Conservation (phyloP, 2,113 vertebrate species). For the Calcarius ornatus region DNA sequence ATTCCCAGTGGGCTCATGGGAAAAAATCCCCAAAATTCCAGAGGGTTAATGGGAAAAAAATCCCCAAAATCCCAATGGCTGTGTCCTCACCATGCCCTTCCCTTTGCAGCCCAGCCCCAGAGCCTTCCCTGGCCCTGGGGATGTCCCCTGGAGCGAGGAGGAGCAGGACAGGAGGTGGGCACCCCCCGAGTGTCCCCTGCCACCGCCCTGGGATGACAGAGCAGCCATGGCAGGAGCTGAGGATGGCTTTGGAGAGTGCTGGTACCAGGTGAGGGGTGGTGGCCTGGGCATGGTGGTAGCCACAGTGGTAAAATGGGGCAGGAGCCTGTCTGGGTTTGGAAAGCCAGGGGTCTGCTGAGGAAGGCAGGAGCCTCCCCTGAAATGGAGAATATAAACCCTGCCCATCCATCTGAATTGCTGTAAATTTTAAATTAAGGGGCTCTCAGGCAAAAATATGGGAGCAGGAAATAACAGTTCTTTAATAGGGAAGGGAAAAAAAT, state of each 20-base stretch:
- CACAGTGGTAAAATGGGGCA: fast-evolving
- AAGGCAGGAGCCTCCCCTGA: no score
- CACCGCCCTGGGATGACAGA: neutral
- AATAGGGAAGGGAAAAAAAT: no score
- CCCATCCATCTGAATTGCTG: no score
- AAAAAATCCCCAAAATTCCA: no score
- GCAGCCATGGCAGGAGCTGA: fast-evolving
- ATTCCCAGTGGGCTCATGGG: no score
- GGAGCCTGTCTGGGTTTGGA: neutral
- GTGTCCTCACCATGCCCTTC: fast-evolving
- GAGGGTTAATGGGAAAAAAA: no score
- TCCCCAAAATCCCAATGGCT: no score
- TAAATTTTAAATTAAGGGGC: no score
- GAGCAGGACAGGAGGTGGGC: neutral
- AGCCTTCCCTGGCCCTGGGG: fast-evolving
- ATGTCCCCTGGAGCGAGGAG: neutral
- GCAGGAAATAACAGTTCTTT: no score
- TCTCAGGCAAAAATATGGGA: no score
- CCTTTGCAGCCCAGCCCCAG: neutral
- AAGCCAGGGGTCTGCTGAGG: no score
- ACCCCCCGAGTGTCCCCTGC: fast-evolving
- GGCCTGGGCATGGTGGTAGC: neutral
- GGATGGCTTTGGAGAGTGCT: neutral
- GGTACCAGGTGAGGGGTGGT: neutral
- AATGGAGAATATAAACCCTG: no score